phyloP scores from a whole-genome alignment of 2,113 vertebrate species.

The Anolis carolinensis region DNA sequence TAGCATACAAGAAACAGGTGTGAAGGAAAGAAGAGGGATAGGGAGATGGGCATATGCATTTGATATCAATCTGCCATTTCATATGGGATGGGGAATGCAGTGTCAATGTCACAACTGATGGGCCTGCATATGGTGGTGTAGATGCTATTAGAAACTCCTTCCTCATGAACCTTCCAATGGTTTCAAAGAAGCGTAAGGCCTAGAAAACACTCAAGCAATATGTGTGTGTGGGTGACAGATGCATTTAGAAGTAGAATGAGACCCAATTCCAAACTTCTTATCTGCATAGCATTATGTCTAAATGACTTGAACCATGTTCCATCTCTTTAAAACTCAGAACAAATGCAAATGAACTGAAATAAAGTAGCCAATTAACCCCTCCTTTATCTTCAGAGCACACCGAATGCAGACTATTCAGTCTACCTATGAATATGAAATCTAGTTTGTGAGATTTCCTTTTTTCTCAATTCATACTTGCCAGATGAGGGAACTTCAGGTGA shows the following conservation, averaged over 20 bases:
- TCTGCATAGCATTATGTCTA: not conserved
- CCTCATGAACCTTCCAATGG: too few species aligned
- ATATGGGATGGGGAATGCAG: too few species aligned
- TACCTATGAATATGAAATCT: not conserved
- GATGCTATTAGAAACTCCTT: too few species aligned
- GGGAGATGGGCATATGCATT: too few species aligned
- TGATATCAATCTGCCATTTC: too few species aligned
- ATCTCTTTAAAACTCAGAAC: not conserved
- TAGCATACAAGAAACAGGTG: too few species aligned
- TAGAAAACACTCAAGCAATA: too few species aligned
- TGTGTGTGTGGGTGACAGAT: not conserved
- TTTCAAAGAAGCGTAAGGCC: too few species aligned
- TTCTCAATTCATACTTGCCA: not conserved
- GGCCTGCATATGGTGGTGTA: too few species aligned
- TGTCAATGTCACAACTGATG: too few species aligned
- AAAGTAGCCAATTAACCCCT: constrained; percentile 5
- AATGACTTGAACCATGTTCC: not conserved
- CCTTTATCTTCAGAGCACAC: constrained; percentile 5
- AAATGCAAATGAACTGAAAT: constrained; percentile 5
- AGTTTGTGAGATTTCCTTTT: not conserved
- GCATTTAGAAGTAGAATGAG: not conserved
- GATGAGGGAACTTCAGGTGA: not conserved
- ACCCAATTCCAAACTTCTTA: not conserved
- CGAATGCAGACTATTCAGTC: not conserved
- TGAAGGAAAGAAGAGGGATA: too few species aligned